phyloP scores from a whole-genome alignment of 1,140 invertebrate genomes.

The Sesamia nonagrioides region DNA sequence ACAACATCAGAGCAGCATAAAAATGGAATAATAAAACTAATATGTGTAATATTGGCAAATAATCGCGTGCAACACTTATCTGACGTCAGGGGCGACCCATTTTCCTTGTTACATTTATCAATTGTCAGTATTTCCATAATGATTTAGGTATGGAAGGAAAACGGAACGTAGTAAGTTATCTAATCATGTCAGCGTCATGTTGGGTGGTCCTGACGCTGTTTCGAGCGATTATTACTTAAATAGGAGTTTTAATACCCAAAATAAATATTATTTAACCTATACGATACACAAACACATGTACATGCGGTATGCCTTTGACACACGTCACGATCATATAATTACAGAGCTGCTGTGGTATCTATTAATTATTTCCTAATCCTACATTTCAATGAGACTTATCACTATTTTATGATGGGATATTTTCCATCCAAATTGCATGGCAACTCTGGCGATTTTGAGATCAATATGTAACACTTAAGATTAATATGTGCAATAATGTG shows the following conservation, averaged over 20 bases:
- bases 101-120: constrained; percentile 47
- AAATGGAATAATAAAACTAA: constrained; percentile 18
- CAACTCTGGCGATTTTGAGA: too few relatives aligned
- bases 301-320: too few relatives aligned
- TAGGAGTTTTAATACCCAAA: neutral
- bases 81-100: constrained; percentile 42
- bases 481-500: too few relatives aligned
- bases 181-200: constrained; percentile 28
- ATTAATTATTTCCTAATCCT: too few relatives aligned
- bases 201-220: constrained; percentile 16
- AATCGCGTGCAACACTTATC: constrained; percentile 26
- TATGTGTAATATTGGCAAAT: constrained; percentile 35
- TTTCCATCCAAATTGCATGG: too few relatives aligned
- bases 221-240: neutral
- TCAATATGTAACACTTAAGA: too few relatives aligned
- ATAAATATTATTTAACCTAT: neutral
- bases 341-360: too few relatives aligned
- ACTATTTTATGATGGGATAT: too few relatives aligned
- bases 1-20: constrained; percentile 10
- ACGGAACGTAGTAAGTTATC: constrained; percentile 32
- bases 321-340: too few relatives aligned
- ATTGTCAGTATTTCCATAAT: constrained; percentile 47
- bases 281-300: too few relatives aligned
- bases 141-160: constrained; percentile 38
- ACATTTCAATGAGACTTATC: too few relatives aligned